Evolutionary conservation across 2,888 invertebrate genomes (phyloP).

Genomic region (Brachycybe producta): DNA sequence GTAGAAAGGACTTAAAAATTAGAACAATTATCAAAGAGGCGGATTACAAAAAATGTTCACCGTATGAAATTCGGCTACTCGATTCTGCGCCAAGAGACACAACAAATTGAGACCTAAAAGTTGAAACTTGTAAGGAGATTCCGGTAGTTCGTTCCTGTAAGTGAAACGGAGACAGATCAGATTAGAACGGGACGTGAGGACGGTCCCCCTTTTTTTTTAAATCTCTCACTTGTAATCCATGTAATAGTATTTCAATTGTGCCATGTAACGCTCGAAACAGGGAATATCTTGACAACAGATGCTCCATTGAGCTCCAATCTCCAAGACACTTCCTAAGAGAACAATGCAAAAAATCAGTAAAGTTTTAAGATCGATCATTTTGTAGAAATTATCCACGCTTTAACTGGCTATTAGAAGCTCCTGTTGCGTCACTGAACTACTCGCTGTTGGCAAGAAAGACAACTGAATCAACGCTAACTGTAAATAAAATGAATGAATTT

Average conservation of each 20-base stretch:
- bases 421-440: constrained; percentile 57
- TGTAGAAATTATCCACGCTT: constrained; percentile 17
- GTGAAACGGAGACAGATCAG: constrained; percentile 1
- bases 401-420: constrained; percentile 61
- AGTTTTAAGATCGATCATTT: constrained; percentile 6
- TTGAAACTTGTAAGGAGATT: constrained; percentile 88
- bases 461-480: constrained; percentile 71
- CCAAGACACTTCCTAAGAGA: constrained; percentile 62
- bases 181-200: neutral
- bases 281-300: constrained; percentile 84
- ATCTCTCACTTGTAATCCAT: constrained; percentile 68
- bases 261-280: constrained; percentile 92
- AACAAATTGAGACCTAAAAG: constrained; percentile 85
- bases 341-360: constrained; percentile 22
- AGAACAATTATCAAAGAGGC: constrained; percentile 2
- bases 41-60: constrained; percentile 29
- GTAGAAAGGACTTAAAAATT: constrained; percentile 6
- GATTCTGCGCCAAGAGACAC: constrained; percentile 83
- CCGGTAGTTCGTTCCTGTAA: constrained; percentile 62
- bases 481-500: constrained; percentile 25
- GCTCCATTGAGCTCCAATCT: constrained; percentile 93
- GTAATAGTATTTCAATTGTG: constrained; percentile 94
- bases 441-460: constrained; percentile 71
- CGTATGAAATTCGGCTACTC: constrained; percentile 97
- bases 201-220: constrained; percentile 1